Conservation (phyloP, 2,888 invertebrate species). For the Gastracanthus pulcherrimus region DNA sequence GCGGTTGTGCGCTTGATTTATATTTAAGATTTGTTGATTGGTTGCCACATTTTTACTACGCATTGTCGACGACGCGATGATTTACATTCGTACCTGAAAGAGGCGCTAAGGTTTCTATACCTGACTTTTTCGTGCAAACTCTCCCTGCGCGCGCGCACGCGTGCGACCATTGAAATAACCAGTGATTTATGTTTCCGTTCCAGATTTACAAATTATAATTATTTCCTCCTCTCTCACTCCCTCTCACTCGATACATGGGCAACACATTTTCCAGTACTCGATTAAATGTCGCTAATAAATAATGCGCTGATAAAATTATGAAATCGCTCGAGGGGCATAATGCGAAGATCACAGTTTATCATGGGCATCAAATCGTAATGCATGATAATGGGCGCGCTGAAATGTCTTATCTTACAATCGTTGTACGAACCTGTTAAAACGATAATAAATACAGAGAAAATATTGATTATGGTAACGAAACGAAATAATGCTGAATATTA, state of each 20-base stretch:
- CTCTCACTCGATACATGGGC: background rate
- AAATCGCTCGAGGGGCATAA: background rate
- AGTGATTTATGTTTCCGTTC: constrained; percentile 40
- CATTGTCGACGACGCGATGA: constrained; percentile 2
- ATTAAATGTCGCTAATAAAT: background rate
- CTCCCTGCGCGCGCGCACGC: background rate
- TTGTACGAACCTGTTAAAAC: too few relatives aligned
- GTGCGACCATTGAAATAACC: constrained; percentile 13
- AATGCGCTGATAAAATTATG: background rate
- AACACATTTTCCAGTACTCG: background rate
- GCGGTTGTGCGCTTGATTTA: too few relatives aligned
- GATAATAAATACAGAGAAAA: too few relatives aligned
- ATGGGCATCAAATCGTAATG: background rate
- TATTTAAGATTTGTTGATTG: constrained; percentile 33
- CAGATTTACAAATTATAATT: constrained; percentile 39
- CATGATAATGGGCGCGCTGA: too few relatives aligned
- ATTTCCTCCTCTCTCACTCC: constrained; percentile 8
- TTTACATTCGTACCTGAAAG: constrained; percentile 25
- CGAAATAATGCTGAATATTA: too few relatives aligned
- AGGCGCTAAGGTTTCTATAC: constrained; percentile 19
- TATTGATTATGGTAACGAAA: too few relatives aligned
- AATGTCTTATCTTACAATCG: too few relatives aligned
- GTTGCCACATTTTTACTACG: constrained; percentile 20
- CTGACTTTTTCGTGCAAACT: background rate
- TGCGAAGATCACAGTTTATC: background rate